Evolutionary conservation across 2,797 vertebrate species (phyloP), one percentile per base, ranked within the genome.

Genomic region (Emys orbicularis): DNA sequence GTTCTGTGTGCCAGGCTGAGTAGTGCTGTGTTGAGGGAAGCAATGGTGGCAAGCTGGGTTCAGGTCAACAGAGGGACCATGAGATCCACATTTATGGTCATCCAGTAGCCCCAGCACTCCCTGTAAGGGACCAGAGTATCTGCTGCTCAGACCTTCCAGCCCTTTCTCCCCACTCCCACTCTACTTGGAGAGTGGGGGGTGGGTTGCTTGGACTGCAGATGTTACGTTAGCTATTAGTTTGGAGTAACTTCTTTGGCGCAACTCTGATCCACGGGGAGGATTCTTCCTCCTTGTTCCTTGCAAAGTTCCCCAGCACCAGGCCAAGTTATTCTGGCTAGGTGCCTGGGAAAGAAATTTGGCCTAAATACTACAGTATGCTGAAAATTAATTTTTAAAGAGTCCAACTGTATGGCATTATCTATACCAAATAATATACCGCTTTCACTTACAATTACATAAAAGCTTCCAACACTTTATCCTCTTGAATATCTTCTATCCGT

Each of bases 211-310:
- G 68, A 72, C 34, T 72, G 10, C 68, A 72, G 18, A 72, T 37
- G 9, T 41, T 72, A 72, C 12, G 11, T 72, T 11, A 37, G 37
- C 37, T 61, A 15, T 34, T 31, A 61, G 31, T 61, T 34, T 61
- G 31, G 31, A 34, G 31, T 34, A 61, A 61, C 59, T 34, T 61
- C 31, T 61, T 15, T 61, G 59, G 59, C 15, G 6, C 59, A 61
- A 2, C 0, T 81, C 59, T 74, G 41, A 47, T 65, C 23, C 27
- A 6, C 0, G 0, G 15, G 82, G 86, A 91, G 12, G 15, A 79
- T 86, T 83, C 7, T 4, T 81, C 59, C 91, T 34, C 50, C 88
- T 68, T 90, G 31, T 37, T 19, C 10, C 34, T 6, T 27, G 1
- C 37, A 74, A 4, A 31, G 52, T 8, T 57, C 15, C 59, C 25